Conservation (phyloP, 2,888 invertebrate genomes). For the Agrotis clavis region DNA sequence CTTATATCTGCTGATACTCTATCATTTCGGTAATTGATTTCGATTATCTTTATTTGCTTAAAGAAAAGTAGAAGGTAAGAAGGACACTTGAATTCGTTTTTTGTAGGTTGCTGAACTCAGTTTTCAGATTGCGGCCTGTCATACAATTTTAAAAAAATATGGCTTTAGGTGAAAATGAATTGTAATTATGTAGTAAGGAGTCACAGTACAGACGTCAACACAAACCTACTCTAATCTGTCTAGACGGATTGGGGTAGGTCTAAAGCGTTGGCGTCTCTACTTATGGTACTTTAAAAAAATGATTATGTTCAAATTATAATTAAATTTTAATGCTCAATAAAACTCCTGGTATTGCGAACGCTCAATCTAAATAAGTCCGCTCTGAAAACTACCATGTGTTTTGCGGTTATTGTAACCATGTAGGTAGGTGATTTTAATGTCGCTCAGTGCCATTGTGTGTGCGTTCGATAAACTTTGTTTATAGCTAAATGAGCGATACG, state of each 20-base stretch:
- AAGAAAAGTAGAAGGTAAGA: background rate
- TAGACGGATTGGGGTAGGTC: no score
- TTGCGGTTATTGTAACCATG: conserved; percentile 71
- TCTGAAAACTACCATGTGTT: conserved; percentile 71
- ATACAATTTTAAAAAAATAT: background rate
- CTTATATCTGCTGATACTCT: background rate
- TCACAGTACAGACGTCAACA: no score
- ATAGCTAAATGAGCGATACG: conserved; percentile 88
- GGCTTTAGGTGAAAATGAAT: background rate
- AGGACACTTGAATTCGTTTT: background rate
- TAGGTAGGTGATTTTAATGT: conserved; percentile 80
- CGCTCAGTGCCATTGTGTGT: conserved; percentile 82
- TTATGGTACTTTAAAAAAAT: background rate
- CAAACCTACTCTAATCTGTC: no score
- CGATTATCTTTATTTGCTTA: background rate
- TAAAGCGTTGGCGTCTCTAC: no score
- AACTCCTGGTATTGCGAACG: conserved; percentile 28
- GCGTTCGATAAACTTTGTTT: conserved; percentile 90
- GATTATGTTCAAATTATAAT: background rate
- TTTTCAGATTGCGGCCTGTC: background rate
- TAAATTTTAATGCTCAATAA: background rate
- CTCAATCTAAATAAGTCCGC: conserved; percentile 55
- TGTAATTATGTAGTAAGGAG: no score
- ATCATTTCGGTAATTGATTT: conserved; percentile 9
- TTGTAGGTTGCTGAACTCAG: background rate